Evolutionary conservation across 1,140 invertebrate species (phyloP), one percentile per base, ranked within the genome.

Genomic region (Musca domestica): DNA sequence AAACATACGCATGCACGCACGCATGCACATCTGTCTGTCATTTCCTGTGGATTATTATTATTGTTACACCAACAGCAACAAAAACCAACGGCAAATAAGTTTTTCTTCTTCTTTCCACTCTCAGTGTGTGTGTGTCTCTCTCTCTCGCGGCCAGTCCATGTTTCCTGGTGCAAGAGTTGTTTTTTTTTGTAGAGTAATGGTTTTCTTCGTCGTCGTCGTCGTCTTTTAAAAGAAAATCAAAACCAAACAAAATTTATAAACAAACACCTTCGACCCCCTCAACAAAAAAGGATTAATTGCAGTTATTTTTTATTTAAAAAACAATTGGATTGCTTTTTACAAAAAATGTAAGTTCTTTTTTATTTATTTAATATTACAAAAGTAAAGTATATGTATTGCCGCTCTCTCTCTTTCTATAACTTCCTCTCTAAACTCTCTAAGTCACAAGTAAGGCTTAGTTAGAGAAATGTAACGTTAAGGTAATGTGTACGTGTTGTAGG

Each of bases 301-400:
- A n/a, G 22, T 47, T 52, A 54, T 3, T 41, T 20, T 69, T 7
- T 52, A 49, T 67, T 27, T 41, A 22, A 14, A 48, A 47, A 7
- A 20, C 4, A 22, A 64, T 49, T 70, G 76, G 77, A 78, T 78
- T 78, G 77, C 77, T 78, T 78, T 78, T 78, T 73, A 75, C 75
- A 78, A 75, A 72, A 74, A 76, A 78, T 73, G 77, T 78, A 78
- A 78, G 77, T 76, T 64, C 25, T 25, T 27, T 49, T 49, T 49
- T 4, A 25, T 25, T 25, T 56, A 14, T 14, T 20, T 20, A 20
- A 14, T 23, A 58, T 58, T 58, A 7, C 7, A 64, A 47, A 46
- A 19, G 48, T 23, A 54, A 52, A 22, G n/a, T n/a, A n/a, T n/a
- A n/a, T n/a, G 27, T 9, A 30, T 4, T 9, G 27, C 27, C 27